These are phyloP conservation scores for Columba livia DNA, from an alignment of 2,113 vertebrate genomes.

Conservation along the genomic window DNA sequence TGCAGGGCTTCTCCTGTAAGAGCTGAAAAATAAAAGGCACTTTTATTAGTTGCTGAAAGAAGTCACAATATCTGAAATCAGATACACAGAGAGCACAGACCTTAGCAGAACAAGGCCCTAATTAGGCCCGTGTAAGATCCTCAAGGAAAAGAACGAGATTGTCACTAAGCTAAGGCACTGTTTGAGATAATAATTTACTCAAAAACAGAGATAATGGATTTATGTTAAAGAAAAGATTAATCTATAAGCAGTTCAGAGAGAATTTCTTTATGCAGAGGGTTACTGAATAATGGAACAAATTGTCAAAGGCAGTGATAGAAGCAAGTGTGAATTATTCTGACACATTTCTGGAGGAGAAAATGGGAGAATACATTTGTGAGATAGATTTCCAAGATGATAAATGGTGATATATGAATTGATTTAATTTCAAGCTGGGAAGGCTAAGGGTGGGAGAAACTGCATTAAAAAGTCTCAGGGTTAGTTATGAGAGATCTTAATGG, in stretches of 20 bases:
- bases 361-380: conserved; percentile 3
- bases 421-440: conserved; percentile 35
- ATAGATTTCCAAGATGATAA: conserved; percentile 57
- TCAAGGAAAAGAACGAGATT: not conserved
- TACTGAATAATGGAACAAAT: conserved; percentile 67
- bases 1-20: not conserved
- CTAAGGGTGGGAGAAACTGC: not conserved
- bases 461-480: conserved; percentile 14
- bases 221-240: conserved; percentile 57
- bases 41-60: not conserved
- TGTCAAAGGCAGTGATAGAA: conserved; percentile 60
- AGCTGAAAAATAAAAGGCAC: not conserved
- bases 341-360: conserved; percentile 48
- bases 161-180: not conserved
- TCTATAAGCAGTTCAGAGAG: conserved; percentile 47
- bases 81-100: not conserved
- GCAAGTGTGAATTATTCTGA: conserved; percentile 68
- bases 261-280: conserved; percentile 53
- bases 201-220: conserved; percentile 52
- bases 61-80: not conserved
- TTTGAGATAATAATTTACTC: conserved; percentile 38
- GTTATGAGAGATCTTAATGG: not conserved
- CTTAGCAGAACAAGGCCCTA: not conserved
- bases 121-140: not conserved
- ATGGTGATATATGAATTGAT: conserved; percentile 41